Percentiles rank a stretch among this genome's conserved stretches.
Conservation (phyloP, 2,113 vertebrate species). For the Gasterosteus nipponicus region DNA sequence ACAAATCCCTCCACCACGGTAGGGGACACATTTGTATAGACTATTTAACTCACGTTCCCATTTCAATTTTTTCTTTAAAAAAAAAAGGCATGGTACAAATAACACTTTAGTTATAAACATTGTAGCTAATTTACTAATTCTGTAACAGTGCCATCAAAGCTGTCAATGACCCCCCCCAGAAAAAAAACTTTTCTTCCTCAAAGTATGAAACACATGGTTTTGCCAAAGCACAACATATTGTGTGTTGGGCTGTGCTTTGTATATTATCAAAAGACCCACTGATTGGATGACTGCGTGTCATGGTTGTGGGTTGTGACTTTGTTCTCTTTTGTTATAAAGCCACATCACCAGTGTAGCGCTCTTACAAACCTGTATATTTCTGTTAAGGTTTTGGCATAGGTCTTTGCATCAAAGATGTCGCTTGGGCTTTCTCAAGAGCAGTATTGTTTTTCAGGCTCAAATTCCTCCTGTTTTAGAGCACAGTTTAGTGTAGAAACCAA, state of each 20-base stretch:
- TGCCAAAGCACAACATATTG: too few relatives aligned
- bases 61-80: too few relatives aligned
- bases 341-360: not conserved
- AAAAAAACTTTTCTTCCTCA: not conserved
- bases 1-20: too few relatives aligned
- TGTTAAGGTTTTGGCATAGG: not conserved
- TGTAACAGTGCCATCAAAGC: not conserved
- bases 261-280: not conserved
- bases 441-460: conserved; percentile 20
- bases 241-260: not conserved
- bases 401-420: not conserved
- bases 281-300: not conserved
- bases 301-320: not conserved
- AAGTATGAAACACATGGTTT: too few relatives aligned
- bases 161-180: not conserved
- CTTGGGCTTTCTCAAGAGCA: not conserved
- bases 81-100: too few relatives aligned
- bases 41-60: too few relatives aligned
- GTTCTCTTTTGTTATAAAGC: not conserved
- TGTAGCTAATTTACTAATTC: too few relatives aligned
- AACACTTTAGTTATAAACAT: too few relatives aligned
- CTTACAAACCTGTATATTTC: not conserved
- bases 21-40: too few relatives aligned
- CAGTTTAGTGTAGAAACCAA: conserved; percentile 6
- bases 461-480: conserved; percentile 2